Percentiles rank a stretch among this genome's conserved stretches.
phyloP scores from a whole-genome alignment of 2,797 vertebrate genomes.

The Ptychobarbus kaznakovi region DNA sequence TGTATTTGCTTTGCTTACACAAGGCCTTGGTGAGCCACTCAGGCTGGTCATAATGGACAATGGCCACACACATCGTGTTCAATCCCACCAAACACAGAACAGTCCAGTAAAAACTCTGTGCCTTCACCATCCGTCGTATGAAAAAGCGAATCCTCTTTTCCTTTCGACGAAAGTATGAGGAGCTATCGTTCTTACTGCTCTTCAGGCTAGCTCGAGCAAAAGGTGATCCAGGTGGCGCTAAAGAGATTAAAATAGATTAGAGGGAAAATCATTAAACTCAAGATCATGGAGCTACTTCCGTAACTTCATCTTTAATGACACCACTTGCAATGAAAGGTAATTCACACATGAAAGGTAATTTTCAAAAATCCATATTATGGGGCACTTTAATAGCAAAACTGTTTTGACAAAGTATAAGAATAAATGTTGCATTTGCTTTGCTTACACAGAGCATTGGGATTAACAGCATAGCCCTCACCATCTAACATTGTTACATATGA shows the following conservation, averaged over 20 bases:
- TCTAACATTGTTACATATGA: too few species aligned
- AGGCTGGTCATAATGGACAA: slow-evolving; percentile 95
- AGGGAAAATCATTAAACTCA: slow-evolving; percentile 14
- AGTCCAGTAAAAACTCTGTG: slow-evolving; percentile 97
- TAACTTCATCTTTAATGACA: too few species aligned
- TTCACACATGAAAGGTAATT: too few species aligned
- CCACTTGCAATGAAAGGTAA: too few species aligned
- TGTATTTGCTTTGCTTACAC: slow-evolving; percentile 78
- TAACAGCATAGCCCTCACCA: too few species aligned
- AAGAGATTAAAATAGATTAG: neutral
- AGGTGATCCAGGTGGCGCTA: slow-evolving; percentile 85
- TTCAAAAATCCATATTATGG: too few species aligned
- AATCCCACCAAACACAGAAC: slow-evolving; percentile 95
- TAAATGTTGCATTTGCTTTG: too few species aligned
- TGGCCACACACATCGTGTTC: slow-evolving; percentile 94
- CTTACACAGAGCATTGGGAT: too few species aligned
- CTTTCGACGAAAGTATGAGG: slow-evolving; percentile 92
- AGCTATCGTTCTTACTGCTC: slow-evolving; percentile 90
- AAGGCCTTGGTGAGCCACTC: slow-evolving; percentile 88
- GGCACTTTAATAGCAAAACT: too few species aligned
- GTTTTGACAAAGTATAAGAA: too few species aligned
- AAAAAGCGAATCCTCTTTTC: slow-evolving; percentile 96
- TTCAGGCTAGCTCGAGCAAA: slow-evolving; percentile 93
- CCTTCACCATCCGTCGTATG: slow-evolving; percentile 97
- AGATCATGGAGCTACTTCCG: too few species aligned